Conservation (phyloP, 2,113 vertebrate species). For the Tachycineta bicolor region DNA sequence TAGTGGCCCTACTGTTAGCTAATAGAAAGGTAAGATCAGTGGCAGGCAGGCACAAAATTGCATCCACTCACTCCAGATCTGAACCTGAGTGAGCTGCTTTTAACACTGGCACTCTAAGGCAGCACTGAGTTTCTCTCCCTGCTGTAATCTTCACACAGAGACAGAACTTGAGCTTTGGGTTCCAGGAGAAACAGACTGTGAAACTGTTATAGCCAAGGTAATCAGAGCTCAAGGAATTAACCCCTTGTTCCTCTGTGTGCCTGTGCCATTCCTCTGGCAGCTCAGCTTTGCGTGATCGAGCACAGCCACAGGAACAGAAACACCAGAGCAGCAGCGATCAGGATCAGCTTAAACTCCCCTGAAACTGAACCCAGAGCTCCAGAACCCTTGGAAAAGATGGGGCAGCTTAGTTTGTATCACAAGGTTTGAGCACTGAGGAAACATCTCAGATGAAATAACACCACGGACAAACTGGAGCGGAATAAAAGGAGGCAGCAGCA, state of each 20-base stretch:
- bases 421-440: background rate
- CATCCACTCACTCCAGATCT: background rate
- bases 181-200: background rate
- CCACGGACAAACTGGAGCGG: background rate
- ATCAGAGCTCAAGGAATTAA: background rate
- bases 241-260: rapidly evolving
- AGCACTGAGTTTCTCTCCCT: background rate
- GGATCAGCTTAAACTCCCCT: background rate
- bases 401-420: background rate
- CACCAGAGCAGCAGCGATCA: background rate
- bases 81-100: background rate
- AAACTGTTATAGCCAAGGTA: rapidly evolving
- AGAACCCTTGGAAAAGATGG: background rate
- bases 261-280: background rate
- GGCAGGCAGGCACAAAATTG: background rate
- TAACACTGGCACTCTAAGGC: background rate
- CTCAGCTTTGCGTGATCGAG: background rate
- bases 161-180: background rate
- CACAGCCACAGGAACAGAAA: background rate
- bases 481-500: constrained; percentile 1
- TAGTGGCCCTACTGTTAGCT: too few relatives aligned
- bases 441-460: background rate
- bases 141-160: background rate
- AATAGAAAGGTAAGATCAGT: background rate
- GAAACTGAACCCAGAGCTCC: background rate